phyloP scores from a whole-genome alignment of 2,113 vertebrate species.

The Myiagra hebetior region DNA sequence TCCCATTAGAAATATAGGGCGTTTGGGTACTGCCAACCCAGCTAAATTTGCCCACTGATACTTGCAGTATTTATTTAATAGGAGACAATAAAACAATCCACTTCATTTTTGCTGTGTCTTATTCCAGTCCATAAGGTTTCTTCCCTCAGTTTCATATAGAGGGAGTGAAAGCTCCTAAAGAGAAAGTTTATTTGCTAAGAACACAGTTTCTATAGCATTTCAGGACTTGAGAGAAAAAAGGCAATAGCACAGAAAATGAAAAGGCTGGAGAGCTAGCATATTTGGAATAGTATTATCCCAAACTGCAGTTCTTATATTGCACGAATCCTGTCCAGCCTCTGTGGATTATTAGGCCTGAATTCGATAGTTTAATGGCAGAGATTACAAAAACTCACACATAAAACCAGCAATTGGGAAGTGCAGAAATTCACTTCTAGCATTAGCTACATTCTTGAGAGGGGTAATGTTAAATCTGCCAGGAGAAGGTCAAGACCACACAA shows the following conservation, averaged over 20 bases:
- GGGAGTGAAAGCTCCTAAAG: neutral
- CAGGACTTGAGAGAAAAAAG: neutral
- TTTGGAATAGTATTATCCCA: constrained; percentile 45
- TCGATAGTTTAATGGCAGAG: constrained; percentile 65
- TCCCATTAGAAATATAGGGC: neutral
- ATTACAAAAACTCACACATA: constrained; percentile 59
- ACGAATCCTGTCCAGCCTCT: neutral
- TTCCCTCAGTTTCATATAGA: neutral
- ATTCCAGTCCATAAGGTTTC: neutral
- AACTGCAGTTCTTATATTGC: constrained; percentile 46
- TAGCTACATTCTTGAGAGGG: constrained; percentile 45
- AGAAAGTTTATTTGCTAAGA: neutral
- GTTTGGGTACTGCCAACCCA: neutral
- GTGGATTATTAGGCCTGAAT: constrained; percentile 61
- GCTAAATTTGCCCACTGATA: neutral
- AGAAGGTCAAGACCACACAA: constrained; percentile 75
- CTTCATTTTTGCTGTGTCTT: neutral
- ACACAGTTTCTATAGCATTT: neutral
- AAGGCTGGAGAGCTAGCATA: constrained; percentile 13
- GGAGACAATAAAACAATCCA: neutral
- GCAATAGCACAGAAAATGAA: neutral
- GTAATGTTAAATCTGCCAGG: constrained; percentile 53
- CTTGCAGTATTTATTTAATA: neutral
- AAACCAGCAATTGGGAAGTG: neutral
- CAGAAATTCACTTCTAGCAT: constrained; percentile 30